Percentiles rank a stretch among this genome's conserved stretches.
Evolutionary conservation across 2,888 invertebrate genomes (phyloP).

Genomic region (Incurvaria masculella): DNA sequence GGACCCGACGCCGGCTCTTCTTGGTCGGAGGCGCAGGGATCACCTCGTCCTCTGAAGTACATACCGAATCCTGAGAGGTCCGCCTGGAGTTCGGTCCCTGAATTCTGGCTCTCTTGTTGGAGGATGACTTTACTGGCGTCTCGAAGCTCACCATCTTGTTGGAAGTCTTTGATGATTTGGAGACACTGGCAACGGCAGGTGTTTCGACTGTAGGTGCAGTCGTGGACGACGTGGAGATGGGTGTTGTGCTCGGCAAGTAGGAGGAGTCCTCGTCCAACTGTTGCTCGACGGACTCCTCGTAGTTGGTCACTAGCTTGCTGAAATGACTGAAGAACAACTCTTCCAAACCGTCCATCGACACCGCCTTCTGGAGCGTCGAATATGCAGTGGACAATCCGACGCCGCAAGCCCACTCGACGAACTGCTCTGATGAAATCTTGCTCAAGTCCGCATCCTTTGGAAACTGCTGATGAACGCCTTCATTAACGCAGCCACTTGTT

Average conservation of each 20-base stretch:
- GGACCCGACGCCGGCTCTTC: too few relatives aligned
- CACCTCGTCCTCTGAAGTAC: too few relatives aligned
- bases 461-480: too few relatives aligned
- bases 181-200: not conserved
- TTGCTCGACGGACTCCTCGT: not conserved
- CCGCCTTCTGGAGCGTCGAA: slow-evolving; percentile 3
- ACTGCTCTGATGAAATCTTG: not conserved
- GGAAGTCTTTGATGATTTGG: not conserved
- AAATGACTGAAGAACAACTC: not conserved
- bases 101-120: too few relatives aligned
- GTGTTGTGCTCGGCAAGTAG: slow-evolving; percentile 1
- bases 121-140: too few relatives aligned
- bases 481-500: too few relatives aligned
- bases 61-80: too few relatives aligned
- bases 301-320: not conserved
- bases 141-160: too few relatives aligned
- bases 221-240: slow-evolving; percentile 6
- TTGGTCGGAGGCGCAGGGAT: too few relatives aligned
- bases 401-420: slow-evolving; percentile 4
- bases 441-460: too few relatives aligned
- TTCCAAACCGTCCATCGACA: slow-evolving; percentile 5
- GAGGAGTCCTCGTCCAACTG: not conserved
- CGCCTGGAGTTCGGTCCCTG: too few relatives aligned
- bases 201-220: slow-evolving; percentile 1
- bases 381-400: slow-evolving; percentile 5